Conservation (phyloP, 2,113 vertebrate genomes). For the Plecotus auritus region DNA sequence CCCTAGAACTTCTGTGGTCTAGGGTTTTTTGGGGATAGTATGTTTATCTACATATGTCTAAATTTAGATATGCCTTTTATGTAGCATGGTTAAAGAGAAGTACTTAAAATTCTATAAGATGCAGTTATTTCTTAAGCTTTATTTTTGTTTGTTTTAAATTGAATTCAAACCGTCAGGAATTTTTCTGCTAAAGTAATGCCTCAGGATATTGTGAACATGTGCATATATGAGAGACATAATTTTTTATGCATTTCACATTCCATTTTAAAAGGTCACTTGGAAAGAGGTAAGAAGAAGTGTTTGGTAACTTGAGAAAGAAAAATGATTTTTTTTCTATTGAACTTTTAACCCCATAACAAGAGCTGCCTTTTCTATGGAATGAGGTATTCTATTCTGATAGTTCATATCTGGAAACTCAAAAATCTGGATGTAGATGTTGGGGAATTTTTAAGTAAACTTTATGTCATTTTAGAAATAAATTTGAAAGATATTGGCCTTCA, state of each 20-base stretch:
- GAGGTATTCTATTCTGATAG: background rate
- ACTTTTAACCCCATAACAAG: background rate
- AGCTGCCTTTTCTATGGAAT: background rate
- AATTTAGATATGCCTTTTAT: conserved; percentile 68
- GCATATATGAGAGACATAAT: conserved; percentile 16
- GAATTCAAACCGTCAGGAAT: conserved; percentile 52
- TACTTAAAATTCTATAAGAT: conserved; percentile 59
- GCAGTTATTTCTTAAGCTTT: conserved; percentile 43
- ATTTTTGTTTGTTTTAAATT: conserved; percentile 34
- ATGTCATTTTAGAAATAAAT: conserved; percentile 21
- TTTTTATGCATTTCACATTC: conserved; percentile 49
- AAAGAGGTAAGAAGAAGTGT: conserved; percentile 41
- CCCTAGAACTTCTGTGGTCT: conserved; percentile 62
- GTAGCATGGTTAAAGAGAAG: conserved; percentile 50
- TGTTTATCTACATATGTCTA: conserved; percentile 69
- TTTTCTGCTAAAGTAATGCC: conserved; percentile 47
- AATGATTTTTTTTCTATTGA: conserved; percentile 5
- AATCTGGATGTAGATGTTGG: background rate
- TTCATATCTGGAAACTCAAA: background rate
- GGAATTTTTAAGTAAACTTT: background rate
- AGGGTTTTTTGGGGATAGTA: conserved; percentile 48
- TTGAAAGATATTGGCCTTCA: background rate
- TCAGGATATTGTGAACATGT: conserved; percentile 48
- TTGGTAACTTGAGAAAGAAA: conserved; percentile 46
- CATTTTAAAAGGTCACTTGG: conserved; percentile 53